phyloP scores from a whole-genome alignment of 2,888 invertebrate species.

The Athalia cordata region DNA sequence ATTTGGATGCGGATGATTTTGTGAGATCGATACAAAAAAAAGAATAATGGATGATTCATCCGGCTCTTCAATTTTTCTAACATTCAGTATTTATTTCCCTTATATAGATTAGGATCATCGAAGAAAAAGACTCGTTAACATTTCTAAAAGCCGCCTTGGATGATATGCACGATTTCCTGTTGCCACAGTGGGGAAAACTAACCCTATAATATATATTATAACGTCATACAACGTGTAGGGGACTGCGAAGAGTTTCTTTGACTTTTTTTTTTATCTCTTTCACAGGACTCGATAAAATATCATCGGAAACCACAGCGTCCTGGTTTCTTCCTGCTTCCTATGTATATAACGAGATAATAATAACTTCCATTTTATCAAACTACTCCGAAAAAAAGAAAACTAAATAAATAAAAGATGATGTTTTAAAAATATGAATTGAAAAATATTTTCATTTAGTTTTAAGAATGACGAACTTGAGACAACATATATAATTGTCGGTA shows the following conservation, averaged over 20 bases:
- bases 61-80: too few species aligned
- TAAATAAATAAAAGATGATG: neutral
- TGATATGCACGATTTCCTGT: conserved; percentile 28
- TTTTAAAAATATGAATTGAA: neutral
- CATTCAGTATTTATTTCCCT: too few species aligned
- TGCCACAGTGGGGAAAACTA: conserved; percentile 12
- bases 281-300: conserved; percentile 1
- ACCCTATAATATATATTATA: neutral
- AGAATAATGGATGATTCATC: too few species aligned
- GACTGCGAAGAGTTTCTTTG: neutral
- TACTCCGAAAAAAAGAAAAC: neutral
- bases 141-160: conserved; percentile 2
- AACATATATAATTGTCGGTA: too few species aligned
- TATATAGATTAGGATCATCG: neutral
- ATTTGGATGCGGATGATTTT: too few species aligned
- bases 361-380: neutral
- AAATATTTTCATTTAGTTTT: too few species aligned
- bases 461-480: too few species aligned
- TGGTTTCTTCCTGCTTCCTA: neutral
- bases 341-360: neutral
- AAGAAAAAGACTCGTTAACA: neutral
- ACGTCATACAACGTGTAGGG: neutral
- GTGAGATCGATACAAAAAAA: too few species aligned
- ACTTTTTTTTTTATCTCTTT: neutral
- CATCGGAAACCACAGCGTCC: conserved; percentile 11